A percentile compares a stretch with the other conserved stretches of the same genome.
Conservation (phyloP, 2,797 vertebrate genomes). For the Lindbergichthys nudifrons region DNA sequence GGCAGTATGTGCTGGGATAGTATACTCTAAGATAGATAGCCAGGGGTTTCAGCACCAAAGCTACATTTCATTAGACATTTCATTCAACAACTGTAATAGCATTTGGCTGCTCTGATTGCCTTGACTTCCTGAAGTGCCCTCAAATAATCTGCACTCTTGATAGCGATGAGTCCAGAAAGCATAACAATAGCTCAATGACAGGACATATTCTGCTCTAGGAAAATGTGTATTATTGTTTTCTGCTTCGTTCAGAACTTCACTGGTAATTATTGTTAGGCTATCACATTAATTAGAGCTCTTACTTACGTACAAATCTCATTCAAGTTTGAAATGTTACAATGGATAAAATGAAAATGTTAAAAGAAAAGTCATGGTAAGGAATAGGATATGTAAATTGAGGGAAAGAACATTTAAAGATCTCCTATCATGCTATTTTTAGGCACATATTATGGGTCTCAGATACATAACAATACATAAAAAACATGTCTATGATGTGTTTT, state of each 20-base stretch:
- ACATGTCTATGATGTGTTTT: too few relatives aligned
- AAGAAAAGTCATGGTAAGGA: neutral
- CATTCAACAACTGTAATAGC: constrained; percentile 21
- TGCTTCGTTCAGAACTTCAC: neutral
- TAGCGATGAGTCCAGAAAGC: constrained; percentile 7
- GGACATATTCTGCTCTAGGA: neutral
- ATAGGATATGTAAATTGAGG: constrained; percentile 8
- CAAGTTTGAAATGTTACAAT: constrained; percentile 5
- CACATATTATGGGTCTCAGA: too few relatives aligned
- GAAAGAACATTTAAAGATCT: constrained; percentile 9
- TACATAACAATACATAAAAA: too few relatives aligned
- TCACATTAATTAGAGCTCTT: neutral
- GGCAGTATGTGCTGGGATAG: neutral
- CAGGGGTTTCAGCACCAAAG: neutral
- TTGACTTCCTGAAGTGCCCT: constrained; percentile 24
- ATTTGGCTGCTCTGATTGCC: constrained; percentile 21
- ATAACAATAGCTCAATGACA: neutral
- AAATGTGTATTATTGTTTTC: neutral
- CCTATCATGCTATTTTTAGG: too few relatives aligned
- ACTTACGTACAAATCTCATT: constrained; percentile 12
- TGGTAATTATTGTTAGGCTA: neutral
- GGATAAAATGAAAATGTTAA: constrained; percentile 16
- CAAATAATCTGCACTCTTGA: constrained; percentile 19
- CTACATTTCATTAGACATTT: constrained; percentile 7
- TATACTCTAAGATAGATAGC: neutral